These are phyloP conservation scores for Himalopsyche tibetana DNA, from an alignment of 2,888 invertebrate genomes.

Conservation along the genomic window DNA sequence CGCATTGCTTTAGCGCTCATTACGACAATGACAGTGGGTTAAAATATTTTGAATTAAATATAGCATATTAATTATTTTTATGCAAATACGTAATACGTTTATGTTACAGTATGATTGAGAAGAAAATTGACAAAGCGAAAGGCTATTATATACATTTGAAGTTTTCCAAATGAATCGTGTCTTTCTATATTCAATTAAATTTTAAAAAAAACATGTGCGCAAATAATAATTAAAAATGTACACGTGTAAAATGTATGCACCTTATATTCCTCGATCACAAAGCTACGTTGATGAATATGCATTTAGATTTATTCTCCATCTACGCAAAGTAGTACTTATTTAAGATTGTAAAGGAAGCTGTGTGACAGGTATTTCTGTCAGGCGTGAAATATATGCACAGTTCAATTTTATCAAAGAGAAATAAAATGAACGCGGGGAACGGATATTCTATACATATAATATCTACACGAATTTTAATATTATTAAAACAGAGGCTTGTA, in stretches of 20 bases:
- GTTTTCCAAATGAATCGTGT: too few relatives aligned
- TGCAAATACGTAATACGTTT: too few relatives aligned
- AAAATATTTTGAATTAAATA: too few relatives aligned
- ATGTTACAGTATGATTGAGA: too few relatives aligned
- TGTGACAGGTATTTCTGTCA: constrained; percentile 27
- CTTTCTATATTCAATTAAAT: too few relatives aligned
- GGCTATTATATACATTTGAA: too few relatives aligned
- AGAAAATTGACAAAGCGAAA: too few relatives aligned
- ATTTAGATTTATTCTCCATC: constrained; percentile 10
- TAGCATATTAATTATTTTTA: too few relatives aligned
- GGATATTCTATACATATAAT: neutral
- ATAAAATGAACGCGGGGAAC: neutral
- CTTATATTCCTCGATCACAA: neutral
- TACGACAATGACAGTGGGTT: too few relatives aligned
- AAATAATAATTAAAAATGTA: neutral
- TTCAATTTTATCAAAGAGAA: constrained; percentile 20
- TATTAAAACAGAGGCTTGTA: too few relatives aligned
- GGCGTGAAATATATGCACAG: constrained; percentile 20
- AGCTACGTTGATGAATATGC: constrained; percentile 3
- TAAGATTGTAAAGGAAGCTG: constrained; percentile 31
- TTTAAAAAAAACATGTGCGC: neutral
- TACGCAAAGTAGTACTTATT: neutral
- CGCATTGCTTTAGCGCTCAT: too few relatives aligned
- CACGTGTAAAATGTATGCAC: neutral
- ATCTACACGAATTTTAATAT: neutral